Evolutionary conservation across 1,140 invertebrate species (phyloP).

Genomic region (Bombus waltoni): DNA sequence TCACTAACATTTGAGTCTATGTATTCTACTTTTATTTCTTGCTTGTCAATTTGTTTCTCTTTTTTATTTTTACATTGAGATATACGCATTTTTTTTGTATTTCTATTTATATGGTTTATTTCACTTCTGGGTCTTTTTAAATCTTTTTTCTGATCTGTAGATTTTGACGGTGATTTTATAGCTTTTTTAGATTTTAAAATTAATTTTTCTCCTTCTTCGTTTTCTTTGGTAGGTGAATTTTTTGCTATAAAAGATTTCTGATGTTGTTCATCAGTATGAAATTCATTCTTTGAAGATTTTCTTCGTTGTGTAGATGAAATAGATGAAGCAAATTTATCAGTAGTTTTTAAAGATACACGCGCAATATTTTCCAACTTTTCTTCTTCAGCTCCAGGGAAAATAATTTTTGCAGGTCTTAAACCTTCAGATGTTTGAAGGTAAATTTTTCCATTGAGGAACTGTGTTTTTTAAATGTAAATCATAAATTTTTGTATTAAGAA

Average conservation of each 20-base stretch:
- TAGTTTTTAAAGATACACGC: constrained; percentile 78
- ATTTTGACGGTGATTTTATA: constrained; percentile 74
- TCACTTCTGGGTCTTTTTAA: constrained; percentile 59
- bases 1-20: constrained; percentile 2
- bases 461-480: constrained; percentile 53
- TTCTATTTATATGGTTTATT: constrained; percentile 15
- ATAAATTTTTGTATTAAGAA: background rate
- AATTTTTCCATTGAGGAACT: constrained; percentile 90
- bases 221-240: constrained; percentile 75
- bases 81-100: constrained; percentile 57
- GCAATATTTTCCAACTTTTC: constrained; percentile 80
- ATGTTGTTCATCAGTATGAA: constrained; percentile 65
- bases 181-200: constrained; percentile 67
- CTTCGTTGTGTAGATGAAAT: constrained; percentile 70
- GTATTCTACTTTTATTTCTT: constrained; percentile 65
- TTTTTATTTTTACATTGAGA: constrained; percentile 71
- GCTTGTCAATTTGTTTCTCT: constrained; percentile 74
- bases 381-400: constrained; percentile 81
- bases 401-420: constrained; percentile 86
- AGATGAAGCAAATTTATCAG: constrained; percentile 72
- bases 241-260: constrained; percentile 70
- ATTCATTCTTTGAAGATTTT: constrained; percentile 78
- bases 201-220: constrained; percentile 72
- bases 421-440: constrained; percentile 88
- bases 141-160: constrained; percentile 64